Conservation (phyloP, 2,113 vertebrate species). For the Vanacampus margaritifer region DNA sequence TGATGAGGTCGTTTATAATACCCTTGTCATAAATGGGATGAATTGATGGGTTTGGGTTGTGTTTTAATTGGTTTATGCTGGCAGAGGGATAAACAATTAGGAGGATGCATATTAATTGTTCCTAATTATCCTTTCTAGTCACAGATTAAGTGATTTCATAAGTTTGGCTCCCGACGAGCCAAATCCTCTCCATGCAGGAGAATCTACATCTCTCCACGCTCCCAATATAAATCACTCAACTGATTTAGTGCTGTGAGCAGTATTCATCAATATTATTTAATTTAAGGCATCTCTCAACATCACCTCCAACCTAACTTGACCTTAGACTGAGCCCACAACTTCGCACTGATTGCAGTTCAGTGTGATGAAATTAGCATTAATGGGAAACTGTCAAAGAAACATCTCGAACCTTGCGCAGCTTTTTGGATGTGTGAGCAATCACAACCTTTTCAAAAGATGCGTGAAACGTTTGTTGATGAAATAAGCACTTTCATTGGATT, state of each 20-base stretch:
- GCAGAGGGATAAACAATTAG: constrained; percentile 60
- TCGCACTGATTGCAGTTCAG: constrained; percentile 15
- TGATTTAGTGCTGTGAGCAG: constrained; percentile 8
- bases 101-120: constrained; percentile 52
- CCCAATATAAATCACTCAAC: constrained; percentile 25
- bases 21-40: constrained; percentile 42
- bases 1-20: constrained; percentile 47
- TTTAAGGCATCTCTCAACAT: not conserved
- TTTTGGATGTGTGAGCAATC: constrained; percentile 44
- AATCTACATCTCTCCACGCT: constrained; percentile 39
- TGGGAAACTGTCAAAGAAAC: constrained; percentile 42
- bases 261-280: constrained; percentile 38
- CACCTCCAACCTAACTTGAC: constrained; percentile 48
- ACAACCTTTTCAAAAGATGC: constrained; percentile 26
- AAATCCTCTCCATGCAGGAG: constrained; percentile 27
- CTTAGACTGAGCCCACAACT: constrained; percentile 23
- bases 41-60: constrained; percentile 48
- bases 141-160: constrained; percentile 55
- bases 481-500: constrained; percentile 43
- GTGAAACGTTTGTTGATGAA: constrained; percentile 40
- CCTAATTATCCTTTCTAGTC: constrained; percentile 52
- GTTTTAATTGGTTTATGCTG: constrained; percentile 41
- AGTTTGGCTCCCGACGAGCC: constrained; percentile 42
- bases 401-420: constrained; percentile 26
- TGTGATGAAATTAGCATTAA: constrained; percentile 44